Conservation (phyloP, 1,140 invertebrate genomes). For the Charaxes varanes region DNA sequence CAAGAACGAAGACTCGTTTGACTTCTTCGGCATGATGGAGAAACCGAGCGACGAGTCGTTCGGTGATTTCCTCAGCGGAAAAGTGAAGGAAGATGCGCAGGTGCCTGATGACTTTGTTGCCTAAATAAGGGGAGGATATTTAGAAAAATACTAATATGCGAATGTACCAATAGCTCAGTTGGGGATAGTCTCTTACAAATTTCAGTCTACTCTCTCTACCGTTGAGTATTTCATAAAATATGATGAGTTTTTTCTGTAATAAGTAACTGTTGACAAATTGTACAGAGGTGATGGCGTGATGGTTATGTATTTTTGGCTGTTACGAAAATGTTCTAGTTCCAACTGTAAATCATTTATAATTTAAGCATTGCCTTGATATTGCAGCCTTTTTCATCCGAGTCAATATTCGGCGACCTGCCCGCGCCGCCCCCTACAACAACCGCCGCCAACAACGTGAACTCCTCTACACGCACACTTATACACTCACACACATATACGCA, state of each 20-base stretch:
- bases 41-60: slow-evolving; percentile 58
- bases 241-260: too few relatives aligned
- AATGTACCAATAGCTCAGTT: neutral
- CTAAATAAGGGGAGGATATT: neutral
- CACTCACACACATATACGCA: too few relatives aligned
- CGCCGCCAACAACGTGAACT: slow-evolving; percentile 25
- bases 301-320: too few relatives aligned
- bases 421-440: slow-evolving; percentile 36
- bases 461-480: too few relatives aligned
- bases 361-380: slow-evolving; percentile 9
- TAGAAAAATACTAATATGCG: neutral
- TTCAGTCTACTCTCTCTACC: too few relatives aligned
- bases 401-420: slow-evolving; percentile 54
- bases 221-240: too few relatives aligned
- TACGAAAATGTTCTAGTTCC: neutral
- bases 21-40: slow-evolving; percentile 68
- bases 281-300: too few relatives aligned
- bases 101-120: slow-evolving; percentile 15
- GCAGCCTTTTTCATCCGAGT: slow-evolving; percentile 42
- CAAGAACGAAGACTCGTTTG: slow-evolving; percentile 61
- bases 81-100: slow-evolving; percentile 34
- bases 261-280: too few relatives aligned
- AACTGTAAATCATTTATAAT: neutral
- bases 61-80: slow-evolving; percentile 60
- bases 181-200: too few relatives aligned